Base-by-base conservation (phyloP, 2,797 vertebrate genomes). In the Myotis myotis region DNA sequence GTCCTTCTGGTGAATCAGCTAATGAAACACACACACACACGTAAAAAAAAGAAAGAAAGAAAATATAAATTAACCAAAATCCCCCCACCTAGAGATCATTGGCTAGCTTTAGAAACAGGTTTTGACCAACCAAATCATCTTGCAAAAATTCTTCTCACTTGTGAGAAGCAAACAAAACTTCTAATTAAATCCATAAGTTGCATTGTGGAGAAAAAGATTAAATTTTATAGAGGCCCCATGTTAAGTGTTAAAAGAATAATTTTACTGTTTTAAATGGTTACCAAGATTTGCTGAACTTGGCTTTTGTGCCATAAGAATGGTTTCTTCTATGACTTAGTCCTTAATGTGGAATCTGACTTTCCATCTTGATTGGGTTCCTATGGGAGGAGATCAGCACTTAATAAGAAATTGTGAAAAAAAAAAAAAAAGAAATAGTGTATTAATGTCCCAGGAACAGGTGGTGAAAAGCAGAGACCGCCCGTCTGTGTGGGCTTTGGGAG, bases 71-170 rank as follows among this genome's bases (percentile, higher is more conserved):
- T 55, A 71, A 83, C 11, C 41, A 33, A 90, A 90, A 76, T 64
- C 19, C 11, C 51, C 91, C 20, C 25, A 25, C n/a, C 57, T 83
- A 62, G 64, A 75, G 36, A 74, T 28, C 17, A 82, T 84, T 68
- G 8, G 11, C 44, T 84, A 93, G 66, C 38, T 75, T 80, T 74
- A 86, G 85, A 89, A 86, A 71, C 23, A 78, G 49, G 16, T 68
- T 90, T 82, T 74, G 38, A 53, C 57, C 80, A 87, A 74, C 17
- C 51, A 89, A 94, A 83, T 87, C 64, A 76, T 57, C 33, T 70
- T 80, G 11, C 5, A 30, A 79, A 94, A 95, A 16, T 25, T 9
- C 20, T 84, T 84, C 41, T 44, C 86, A 81, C 44, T 51, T 85
- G 22, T 74, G 28, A 66, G n/a, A 57, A 89, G 53, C 36, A 76